Conservation (phyloP, 2,888 invertebrate species). For the Lordiphosa andalusiaca region DNA sequence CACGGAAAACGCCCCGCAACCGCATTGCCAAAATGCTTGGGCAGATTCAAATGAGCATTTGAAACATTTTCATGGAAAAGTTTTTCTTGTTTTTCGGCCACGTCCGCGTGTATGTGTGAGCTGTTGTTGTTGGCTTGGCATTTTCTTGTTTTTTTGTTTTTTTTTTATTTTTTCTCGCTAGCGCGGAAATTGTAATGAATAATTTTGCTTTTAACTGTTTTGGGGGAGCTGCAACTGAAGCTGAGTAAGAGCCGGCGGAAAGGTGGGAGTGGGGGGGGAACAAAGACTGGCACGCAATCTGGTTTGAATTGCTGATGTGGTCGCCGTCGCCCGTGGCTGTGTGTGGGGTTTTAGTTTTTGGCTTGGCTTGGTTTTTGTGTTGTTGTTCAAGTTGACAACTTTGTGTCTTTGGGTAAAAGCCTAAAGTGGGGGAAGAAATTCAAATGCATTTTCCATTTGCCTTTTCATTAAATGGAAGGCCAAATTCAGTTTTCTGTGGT, state of each 20-base stretch:
- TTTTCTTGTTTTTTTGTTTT: no score
- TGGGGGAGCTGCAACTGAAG: conserved; percentile 20
- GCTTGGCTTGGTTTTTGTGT: not conserved
- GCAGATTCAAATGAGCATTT: conserved; percentile 64
- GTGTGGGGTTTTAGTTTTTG: conserved; percentile 50
- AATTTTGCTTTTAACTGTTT: conserved; percentile 67
- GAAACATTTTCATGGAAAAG: conserved; percentile 69
- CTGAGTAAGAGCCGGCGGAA: not conserved
- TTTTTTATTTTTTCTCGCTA: conserved; percentile 34
- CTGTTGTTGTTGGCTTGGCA: not conserved
- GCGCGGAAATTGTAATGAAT: conserved; percentile 73
- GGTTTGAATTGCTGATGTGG: conserved; percentile 46
- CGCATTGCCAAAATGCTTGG: conserved; percentile 31
- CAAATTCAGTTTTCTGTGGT: no score
- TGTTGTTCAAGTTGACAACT: conserved; percentile 29
- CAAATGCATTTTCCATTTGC: not conserved
- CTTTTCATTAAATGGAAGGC: not conserved
- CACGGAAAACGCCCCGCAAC: conserved; percentile 31
- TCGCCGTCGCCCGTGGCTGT: conserved; percentile 20
- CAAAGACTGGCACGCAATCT: conserved; percentile 42
- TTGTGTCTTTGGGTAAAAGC: conserved; percentile 13
- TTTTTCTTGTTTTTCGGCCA: conserved; percentile 43
- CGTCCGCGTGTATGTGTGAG: conserved; percentile 29
- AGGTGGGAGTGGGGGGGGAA: not conserved
- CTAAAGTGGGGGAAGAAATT: conserved; percentile 1